Evolutionary conservation across 1,140 invertebrate genomes (phyloP).

Genomic region (Lasaia peninsularis): DNA sequence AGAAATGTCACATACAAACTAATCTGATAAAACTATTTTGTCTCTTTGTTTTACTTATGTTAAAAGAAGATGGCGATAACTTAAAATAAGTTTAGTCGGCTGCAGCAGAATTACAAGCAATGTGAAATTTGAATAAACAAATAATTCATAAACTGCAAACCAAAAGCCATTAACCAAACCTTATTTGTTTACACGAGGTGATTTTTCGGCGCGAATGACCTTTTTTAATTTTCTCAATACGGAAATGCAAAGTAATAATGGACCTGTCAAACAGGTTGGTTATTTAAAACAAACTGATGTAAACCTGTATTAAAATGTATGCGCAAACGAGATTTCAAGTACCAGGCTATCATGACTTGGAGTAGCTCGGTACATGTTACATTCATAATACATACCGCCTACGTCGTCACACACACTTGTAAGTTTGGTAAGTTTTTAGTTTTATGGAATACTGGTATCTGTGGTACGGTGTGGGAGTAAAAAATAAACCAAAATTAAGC

Average conservation of each 20-base stretch:
- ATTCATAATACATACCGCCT: slow-evolving; percentile 6
- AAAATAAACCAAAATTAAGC: too few relatives aligned
- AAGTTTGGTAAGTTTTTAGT: not conserved
- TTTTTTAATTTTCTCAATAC: slow-evolving; percentile 66
- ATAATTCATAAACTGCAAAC: not conserved
- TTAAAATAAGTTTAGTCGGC: too few relatives aligned
- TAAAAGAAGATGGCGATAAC: too few relatives aligned
- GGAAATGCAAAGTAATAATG: slow-evolving; percentile 72
- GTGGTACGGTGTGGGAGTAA: too few relatives aligned
- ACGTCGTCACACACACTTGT: not conserved
- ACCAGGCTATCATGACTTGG: slow-evolving; percentile 59
- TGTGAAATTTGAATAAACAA: not conserved
- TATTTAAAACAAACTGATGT: slow-evolving; percentile 58
- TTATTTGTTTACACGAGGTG: slow-evolving; percentile 28
- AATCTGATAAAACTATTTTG: too few relatives aligned
- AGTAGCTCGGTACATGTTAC: slow-evolving; percentile 32
- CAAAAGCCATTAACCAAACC: slow-evolving; percentile 36
- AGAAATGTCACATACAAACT: too few relatives aligned
- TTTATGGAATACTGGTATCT: not conserved
- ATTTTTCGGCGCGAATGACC: slow-evolving; percentile 67
- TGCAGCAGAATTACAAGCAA: too few relatives aligned
- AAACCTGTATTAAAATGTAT: slow-evolving; percentile 70
- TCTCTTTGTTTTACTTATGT: too few relatives aligned
- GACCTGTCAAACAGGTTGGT: slow-evolving; percentile 60
- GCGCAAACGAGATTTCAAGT: slow-evolving; percentile 68